phyloP scores from a whole-genome alignment of 53 echinoderm and acorn worm species.

The Glandiceps talaboti region DNA sequence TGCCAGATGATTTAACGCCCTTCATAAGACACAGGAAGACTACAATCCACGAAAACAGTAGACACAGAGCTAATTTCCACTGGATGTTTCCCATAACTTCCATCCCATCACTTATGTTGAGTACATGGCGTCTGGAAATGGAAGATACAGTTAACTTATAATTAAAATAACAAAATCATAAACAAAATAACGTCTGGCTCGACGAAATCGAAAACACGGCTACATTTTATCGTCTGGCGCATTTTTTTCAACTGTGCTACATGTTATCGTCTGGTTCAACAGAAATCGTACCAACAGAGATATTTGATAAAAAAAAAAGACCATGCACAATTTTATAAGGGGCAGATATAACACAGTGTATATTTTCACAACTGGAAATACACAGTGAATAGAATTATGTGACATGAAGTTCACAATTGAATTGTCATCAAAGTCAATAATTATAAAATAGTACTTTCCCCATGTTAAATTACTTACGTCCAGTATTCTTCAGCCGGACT shows the following conservation, averaged over 20 bases:
- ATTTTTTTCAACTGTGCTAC: too few relatives aligned
- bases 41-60: constrained; percentile 49
- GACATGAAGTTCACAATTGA: too few relatives aligned
- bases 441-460: too few relatives aligned
- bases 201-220: too few relatives aligned
- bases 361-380: too few relatives aligned
- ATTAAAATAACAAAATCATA: neutral
- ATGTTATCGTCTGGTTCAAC: too few relatives aligned
- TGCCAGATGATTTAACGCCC: constrained; percentile 70
- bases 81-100: constrained; percentile 37
- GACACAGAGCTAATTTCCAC: constrained; percentile 59
- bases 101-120: constrained; percentile 39
- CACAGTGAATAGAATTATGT: neutral
- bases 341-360: neutral
- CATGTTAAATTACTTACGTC: constrained; percentile 48
- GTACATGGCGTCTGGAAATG: constrained; percentile 27
- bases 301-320: too few relatives aligned
- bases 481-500: constrained; percentile 69
- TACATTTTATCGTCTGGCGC: too few relatives aligned
- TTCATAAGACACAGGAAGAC: constrained; percentile 43
- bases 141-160: neutral
- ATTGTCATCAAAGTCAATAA: too few relatives aligned
- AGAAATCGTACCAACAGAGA: too few relatives aligned
- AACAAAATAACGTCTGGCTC: neutral
- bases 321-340: neutral